These are phyloP conservation scores for Chymomyza caudatula DNA, from an alignment of 2,888 invertebrate genomes.

Conservation along the genomic window DNA sequence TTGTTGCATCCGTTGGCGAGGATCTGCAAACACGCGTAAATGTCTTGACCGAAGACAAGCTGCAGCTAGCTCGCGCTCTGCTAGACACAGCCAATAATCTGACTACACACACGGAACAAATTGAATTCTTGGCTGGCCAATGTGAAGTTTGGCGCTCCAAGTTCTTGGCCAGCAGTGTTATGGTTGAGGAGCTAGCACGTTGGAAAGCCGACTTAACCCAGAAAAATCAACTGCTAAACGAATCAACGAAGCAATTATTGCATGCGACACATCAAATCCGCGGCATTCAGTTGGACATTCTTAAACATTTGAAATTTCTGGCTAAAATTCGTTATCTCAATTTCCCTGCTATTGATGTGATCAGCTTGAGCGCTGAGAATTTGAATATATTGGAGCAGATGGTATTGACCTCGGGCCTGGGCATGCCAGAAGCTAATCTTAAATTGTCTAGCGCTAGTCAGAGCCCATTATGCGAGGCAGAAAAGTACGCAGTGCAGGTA, in stretches of 20 bases:
- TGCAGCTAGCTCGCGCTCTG: conserved; percentile 90
- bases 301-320: conserved; percentile 76
- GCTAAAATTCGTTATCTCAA: conserved; percentile 75
- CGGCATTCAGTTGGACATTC: conserved; percentile 76
- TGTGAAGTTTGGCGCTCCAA: conserved; percentile 98
- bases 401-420: conserved; percentile 77
- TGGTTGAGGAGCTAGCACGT: conserved; percentile 93
- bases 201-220: conserved; percentile 90
- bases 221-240: conserved; percentile 75
- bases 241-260: conserved; percentile 75
- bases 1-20: conserved; percentile 97
- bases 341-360: conserved; percentile 75
- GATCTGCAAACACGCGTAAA: conserved; percentile 94
- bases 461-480: conserved; percentile 74
- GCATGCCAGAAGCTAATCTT: conserved; percentile 74
- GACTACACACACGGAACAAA: conserved; percentile 93
- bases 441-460: conserved; percentile 71
- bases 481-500: conserved; percentile 75
- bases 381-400: conserved; percentile 77
- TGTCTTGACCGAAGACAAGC: conserved; percentile 93
- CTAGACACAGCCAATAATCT: conserved; percentile 91
- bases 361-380: conserved; percentile 76
- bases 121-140: conserved; percentile 94
- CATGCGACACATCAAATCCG: conserved; percentile 77
- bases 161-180: conserved; percentile 95